A percentile compares a stretch with the other conserved stretches of the same genome.
Conservation (phyloP, 2,888 invertebrate species). For the Aporophyla lueneburgensis region DNA sequence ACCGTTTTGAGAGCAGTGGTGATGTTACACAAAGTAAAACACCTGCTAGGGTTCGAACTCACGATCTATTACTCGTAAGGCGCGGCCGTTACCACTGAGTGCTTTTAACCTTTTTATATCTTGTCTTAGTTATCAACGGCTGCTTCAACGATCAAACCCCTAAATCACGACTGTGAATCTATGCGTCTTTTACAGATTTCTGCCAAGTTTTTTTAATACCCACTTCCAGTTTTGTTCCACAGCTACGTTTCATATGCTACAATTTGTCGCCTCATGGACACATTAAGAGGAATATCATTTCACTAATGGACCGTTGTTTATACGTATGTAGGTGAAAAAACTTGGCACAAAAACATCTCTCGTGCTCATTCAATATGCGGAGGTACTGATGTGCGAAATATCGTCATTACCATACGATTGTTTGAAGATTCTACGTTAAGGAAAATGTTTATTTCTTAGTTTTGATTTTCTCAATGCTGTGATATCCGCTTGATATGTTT, state of each 20-base stretch:
- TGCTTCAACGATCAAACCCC: too few species aligned
- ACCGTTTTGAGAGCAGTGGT: too few species aligned
- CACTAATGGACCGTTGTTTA: slow-evolving; percentile 85
- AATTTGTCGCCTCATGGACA: slow-evolving; percentile 81
- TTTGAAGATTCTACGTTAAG: slow-evolving; percentile 20
- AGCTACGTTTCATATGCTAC: slow-evolving; percentile 71
- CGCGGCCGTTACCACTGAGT: too few species aligned
- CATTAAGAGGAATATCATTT: slow-evolving; percentile 87
- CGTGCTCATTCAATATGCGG: slow-evolving; percentile 72
- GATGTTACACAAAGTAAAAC: too few species aligned
- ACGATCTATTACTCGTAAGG: too few species aligned
- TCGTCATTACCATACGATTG: slow-evolving; percentile 59
- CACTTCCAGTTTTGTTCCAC: slow-evolving; percentile 63
- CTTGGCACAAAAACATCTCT: slow-evolving; percentile 67
- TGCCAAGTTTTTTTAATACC: too few species aligned
- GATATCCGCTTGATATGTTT: not conserved
- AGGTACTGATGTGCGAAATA: slow-evolving; percentile 72
- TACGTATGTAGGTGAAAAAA: slow-evolving; percentile 74
- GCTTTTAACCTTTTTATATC: not conserved
- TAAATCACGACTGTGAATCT: not conserved
- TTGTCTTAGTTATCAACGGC: not conserved
- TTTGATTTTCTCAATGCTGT: not conserved
- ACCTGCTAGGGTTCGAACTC: too few species aligned
- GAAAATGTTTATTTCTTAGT: slow-evolving; percentile 26
- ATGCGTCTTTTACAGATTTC: not conserved